These are phyloP conservation scores for Burhinus bistriatus DNA, from an alignment of 2,113 vertebrate species.

Conservation along the genomic window DNA sequence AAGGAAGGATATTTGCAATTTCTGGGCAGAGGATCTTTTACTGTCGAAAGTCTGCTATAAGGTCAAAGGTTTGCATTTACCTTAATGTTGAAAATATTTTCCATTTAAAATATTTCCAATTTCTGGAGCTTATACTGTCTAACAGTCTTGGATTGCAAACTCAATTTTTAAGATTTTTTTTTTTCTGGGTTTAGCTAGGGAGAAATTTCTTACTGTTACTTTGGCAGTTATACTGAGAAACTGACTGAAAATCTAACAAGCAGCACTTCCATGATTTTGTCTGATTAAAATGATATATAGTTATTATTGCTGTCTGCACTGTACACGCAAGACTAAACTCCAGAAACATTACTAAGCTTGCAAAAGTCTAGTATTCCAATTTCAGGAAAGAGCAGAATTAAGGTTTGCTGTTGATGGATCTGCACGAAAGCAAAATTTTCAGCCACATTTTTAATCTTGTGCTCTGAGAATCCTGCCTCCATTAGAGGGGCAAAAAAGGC, in stretches of 20 bases:
- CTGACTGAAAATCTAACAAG: neutral
- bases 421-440: neutral
- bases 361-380: neutral
- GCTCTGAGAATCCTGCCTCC: neutral
- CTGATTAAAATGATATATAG: neutral
- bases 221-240: neutral
- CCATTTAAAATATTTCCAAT: neutral
- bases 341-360: neutral
- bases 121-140: neutral
- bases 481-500: neutral
- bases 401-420: neutral
- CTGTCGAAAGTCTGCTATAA: neutral
- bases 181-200: neutral
- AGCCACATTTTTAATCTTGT: neutral
- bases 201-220: neutral
- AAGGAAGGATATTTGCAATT: neutral
- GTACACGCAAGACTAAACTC: neutral
- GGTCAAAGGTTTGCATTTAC: neutral
- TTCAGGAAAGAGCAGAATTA: neutral
- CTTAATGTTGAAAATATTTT: neutral
- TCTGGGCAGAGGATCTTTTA: neutral
- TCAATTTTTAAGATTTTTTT: neutral
- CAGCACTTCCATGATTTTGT: neutral
- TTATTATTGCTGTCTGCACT: neutral
- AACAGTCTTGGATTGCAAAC: neutral